Evolutionary conservation across 2,888 invertebrate genomes (phyloP).

Genomic region (Limulus polyphemus): DNA sequence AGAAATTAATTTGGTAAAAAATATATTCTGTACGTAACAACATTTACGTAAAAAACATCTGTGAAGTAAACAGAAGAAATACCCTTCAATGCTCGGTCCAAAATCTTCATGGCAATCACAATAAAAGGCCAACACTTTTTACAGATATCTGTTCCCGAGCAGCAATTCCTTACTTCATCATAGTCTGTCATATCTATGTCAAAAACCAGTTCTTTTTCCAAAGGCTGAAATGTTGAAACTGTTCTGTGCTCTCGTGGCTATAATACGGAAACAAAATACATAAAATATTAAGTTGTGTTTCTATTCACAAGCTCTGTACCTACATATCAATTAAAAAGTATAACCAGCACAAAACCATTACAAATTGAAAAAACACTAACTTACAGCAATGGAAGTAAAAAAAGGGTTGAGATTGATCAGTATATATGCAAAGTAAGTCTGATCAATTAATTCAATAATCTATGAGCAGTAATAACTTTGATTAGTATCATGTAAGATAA

Average conservation of each 20-base stretch:
- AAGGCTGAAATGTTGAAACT: conserved; percentile 38
- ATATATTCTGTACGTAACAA: background rate
- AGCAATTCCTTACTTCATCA: conserved; percentile 58
- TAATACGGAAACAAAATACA: conserved; percentile 15
- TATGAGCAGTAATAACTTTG: too few relatives aligned
- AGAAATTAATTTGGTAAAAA: background rate
- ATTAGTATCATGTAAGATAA: too few relatives aligned
- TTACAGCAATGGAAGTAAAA: too few relatives aligned
- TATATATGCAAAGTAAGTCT: too few relatives aligned
- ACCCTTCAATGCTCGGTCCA: conserved; percentile 74
- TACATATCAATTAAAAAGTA: background rate
- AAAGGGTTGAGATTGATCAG: too few relatives aligned
- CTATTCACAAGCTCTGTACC: conserved; percentile 4
- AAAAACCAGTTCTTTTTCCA: conserved; percentile 85
- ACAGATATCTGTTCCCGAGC: conserved; percentile 78
- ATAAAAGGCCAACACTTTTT: conserved; percentile 94
- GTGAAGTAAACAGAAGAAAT: conserved; percentile 19
- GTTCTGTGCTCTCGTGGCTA: conserved; percentile 46
- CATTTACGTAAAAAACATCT: background rate
- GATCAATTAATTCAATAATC: too few relatives aligned
- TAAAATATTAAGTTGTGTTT: conserved; percentile 5
- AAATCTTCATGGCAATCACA: conserved; percentile 77
- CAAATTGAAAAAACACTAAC: too few relatives aligned
- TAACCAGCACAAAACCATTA: background rate
- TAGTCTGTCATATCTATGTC: conserved; percentile 99